Conservation (phyloP, 2,113 vertebrate species). For the Caretta caretta region DNA sequence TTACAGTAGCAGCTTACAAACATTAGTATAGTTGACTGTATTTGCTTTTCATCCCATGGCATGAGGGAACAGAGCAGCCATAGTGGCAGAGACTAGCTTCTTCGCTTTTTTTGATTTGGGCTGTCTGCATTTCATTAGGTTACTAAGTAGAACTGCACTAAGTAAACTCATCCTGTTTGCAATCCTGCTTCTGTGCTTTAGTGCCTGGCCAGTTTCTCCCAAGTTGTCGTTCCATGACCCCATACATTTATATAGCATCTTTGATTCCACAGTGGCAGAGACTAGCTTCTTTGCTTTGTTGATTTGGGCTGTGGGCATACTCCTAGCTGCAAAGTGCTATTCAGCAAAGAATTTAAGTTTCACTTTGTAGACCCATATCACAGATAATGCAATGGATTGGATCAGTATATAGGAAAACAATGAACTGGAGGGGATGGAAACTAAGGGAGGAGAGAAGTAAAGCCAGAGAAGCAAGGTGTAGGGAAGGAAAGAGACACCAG, state of each 20-base stretch:
- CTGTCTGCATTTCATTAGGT: neutral
- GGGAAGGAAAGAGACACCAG: neutral
- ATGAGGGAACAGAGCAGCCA: too few relatives aligned
- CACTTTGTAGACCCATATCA: neutral
- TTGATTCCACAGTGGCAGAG: rapidly evolving
- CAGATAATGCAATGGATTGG: neutral
- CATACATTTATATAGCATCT: rapidly evolving
- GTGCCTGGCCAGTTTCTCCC: neutral
- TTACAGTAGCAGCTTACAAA: neutral
- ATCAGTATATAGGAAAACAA: neutral
- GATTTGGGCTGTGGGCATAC: neutral
- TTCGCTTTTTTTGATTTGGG: too few relatives aligned
- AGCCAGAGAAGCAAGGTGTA: neutral
- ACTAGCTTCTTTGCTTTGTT: neutral
- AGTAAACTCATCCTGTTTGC: neutral
- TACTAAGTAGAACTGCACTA: neutral
- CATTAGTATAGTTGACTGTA: neutral
- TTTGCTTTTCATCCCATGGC: neutral
- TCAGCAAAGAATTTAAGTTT: neutral
- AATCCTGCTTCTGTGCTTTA: neutral
- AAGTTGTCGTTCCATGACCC: neutral
- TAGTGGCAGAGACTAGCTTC: too few relatives aligned
- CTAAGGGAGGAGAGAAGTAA: neutral
- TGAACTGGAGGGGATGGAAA: neutral
- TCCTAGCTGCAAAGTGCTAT: neutral